These are phyloP conservation scores for Sinohyriopsis cumingii DNA, from an alignment of 2,888 invertebrate genomes.

Conservation along the genomic window DNA sequence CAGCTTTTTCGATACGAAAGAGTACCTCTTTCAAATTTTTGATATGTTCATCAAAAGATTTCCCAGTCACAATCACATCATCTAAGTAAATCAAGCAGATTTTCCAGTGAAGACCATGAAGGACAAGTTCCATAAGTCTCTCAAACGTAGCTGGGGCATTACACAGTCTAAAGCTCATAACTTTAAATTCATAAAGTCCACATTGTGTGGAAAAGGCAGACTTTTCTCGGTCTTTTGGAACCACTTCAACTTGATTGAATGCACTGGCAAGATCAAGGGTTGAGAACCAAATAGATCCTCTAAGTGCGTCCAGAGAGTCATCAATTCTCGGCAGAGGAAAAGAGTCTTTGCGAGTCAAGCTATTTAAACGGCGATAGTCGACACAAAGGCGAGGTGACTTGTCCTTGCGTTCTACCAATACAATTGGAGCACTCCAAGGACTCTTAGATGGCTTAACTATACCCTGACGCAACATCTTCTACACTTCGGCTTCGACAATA, in stretches of 20 bases:
- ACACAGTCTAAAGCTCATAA: constrained; percentile 5
- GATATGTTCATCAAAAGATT: constrained; percentile 3
- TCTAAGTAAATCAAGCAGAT: too few relatives aligned
- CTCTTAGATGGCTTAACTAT: too few relatives aligned
- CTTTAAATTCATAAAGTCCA: constrained; percentile 8
- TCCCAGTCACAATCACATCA: too few relatives aligned
- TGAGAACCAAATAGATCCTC: constrained; percentile 12
- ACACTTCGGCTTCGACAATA: too few relatives aligned
- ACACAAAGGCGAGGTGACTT: constrained; percentile 2
- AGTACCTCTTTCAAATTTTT: not conserved
- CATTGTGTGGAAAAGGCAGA: constrained; percentile 4
- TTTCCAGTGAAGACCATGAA: not conserved
- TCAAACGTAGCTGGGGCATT: constrained; percentile 8
- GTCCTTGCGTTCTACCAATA: too few relatives aligned
- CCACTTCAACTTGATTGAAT: constrained; percentile 2
- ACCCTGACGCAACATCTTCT: too few relatives aligned
- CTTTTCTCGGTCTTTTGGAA: too few relatives aligned
- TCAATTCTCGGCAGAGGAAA: constrained; percentile 21
- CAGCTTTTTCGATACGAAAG: not conserved
- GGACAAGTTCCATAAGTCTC: constrained; percentile 3
- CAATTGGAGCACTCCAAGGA: too few relatives aligned
- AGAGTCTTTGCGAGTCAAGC: constrained; percentile 11
- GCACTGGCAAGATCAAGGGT: constrained; percentile 18
- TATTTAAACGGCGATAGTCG: constrained; percentile 52
- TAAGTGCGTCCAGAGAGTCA: constrained; percentile 13